A percentile compares a stretch with the other conserved stretches of the same genome.
Conservation (phyloP, 2,888 invertebrate species). For the Petrolisthes manimaculis region DNA sequence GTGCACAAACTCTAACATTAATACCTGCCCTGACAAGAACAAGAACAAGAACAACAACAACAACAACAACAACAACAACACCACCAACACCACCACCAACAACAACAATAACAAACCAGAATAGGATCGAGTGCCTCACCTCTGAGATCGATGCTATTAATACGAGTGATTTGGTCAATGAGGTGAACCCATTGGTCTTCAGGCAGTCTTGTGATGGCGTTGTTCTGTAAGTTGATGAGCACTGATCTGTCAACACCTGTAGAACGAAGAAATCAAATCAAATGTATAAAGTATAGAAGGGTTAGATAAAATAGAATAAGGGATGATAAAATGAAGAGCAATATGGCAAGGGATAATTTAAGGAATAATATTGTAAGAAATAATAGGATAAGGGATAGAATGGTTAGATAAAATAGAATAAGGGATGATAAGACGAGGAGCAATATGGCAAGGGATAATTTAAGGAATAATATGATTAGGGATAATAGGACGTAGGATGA, state of each 20-base stretch:
- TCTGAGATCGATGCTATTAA: constrained; percentile 14
- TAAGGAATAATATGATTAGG: too few relatives aligned
- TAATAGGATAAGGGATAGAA: too few relatives aligned
- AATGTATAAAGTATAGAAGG: not conserved
- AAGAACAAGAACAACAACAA: not conserved
- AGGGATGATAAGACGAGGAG: too few relatives aligned
- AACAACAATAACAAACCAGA: not conserved
- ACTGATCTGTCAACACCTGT: constrained; percentile 16
- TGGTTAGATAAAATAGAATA: too few relatives aligned
- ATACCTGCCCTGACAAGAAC: not conserved
- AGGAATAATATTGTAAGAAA: too few relatives aligned
- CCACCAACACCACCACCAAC: too few relatives aligned
- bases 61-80: not conserved
- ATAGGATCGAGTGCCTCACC: not conserved
- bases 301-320: too few relatives aligned
- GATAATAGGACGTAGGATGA: too few relatives aligned
- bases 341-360: too few relatives aligned
- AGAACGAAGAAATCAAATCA: not conserved
- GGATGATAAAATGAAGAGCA: too few relatives aligned
- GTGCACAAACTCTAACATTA: too few relatives aligned
- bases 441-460: too few relatives aligned
- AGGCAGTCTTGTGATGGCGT: not conserved
- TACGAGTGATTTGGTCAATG: constrained; percentile 4
- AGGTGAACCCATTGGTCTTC: constrained; percentile 4
- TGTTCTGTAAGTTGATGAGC: not conserved